A percentile compares a stretch with the other conserved stretches of the same genome.
Evolutionary conservation across 2,888 invertebrate species (phyloP).

Genomic region (Diplolepis rosae): DNA sequence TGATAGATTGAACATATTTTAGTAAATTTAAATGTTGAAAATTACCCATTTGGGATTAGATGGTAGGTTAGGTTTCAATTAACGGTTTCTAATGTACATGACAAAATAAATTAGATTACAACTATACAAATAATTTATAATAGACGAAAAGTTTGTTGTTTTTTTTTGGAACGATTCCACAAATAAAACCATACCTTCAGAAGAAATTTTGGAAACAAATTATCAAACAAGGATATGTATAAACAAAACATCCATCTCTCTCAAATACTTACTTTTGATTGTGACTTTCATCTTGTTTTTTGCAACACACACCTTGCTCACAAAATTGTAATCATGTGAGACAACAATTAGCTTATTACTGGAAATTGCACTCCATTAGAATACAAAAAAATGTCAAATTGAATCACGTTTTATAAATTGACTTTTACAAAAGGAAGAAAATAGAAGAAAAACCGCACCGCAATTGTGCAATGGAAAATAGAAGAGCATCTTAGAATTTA

Average conservation of each 20-base stretch:
- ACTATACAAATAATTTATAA: background rate
- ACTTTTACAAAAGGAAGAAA: too few species aligned
- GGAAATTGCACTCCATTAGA: background rate
- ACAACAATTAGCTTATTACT: background rate
- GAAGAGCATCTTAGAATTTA: too few species aligned
- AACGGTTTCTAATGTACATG: background rate
- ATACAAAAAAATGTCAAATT: background rate
- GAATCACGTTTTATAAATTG: too few species aligned
- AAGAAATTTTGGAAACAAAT: background rate
- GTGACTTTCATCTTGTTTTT: constrained; percentile 77
- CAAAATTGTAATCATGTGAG: background rate
- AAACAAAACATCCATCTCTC: background rate
- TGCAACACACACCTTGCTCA: background rate
- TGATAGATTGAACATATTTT: background rate
- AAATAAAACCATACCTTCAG: background rate
- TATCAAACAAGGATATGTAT: background rate
- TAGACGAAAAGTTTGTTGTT: background rate
- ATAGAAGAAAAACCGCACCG: too few species aligned
- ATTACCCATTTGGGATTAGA: background rate
- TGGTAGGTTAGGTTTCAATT: background rate
- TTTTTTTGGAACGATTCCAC: background rate
- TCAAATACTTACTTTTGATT: constrained; percentile 78
- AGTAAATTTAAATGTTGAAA: background rate
- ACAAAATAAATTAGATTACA: background rate
- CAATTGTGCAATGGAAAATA: too few species aligned